phyloP scores from a whole-genome alignment of 2,888 invertebrate species.

The Cheilosia scutellata region DNA sequence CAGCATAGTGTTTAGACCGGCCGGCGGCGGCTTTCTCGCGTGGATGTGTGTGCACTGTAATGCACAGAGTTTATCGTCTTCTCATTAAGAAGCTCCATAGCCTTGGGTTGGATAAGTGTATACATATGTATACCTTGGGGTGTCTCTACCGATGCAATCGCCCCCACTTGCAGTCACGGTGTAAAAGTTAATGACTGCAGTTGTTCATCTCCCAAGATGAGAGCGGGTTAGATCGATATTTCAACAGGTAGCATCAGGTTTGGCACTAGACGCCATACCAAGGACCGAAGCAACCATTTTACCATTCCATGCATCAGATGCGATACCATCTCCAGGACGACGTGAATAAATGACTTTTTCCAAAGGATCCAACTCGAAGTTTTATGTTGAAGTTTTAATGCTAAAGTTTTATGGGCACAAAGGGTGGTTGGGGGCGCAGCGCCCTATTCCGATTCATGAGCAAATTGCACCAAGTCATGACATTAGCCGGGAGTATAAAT shows the following conservation, averaged over 20 bases:
- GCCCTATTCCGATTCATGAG: conserved; percentile 1
- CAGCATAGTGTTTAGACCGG: conserved; percentile 26
- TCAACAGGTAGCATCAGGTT: conserved; percentile 65
- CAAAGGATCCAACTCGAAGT: conserved; percentile 45
- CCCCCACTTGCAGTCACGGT: conserved; percentile 16
- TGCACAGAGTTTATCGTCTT: conserved; percentile 67
- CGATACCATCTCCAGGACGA: conserved; percentile 42
- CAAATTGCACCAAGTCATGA: conserved; percentile 73
- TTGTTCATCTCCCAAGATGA: conserved; percentile 64
- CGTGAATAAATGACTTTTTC: conserved; percentile 50
- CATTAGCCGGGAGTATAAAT: conserved; percentile 58
- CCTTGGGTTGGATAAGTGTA: background rate
- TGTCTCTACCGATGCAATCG: conserved; percentile 27
- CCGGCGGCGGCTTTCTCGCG: background rate
- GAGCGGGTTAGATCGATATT: conserved; percentile 58
- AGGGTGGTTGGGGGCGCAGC: background rate
- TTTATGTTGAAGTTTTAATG: conserved; percentile 58
- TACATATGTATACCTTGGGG: background rate
- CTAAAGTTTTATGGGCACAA: conserved; percentile 21
- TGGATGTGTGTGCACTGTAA: conserved; percentile 4
- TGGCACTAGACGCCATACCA: background rate
- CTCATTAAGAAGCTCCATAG: conserved; percentile 39
- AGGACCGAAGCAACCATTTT: background rate
- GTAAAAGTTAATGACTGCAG: conserved; percentile 67
- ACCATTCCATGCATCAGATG: conserved; percentile 20